Evolutionary conservation across 1,140 invertebrate genomes (phyloP).

Genomic region (Cotesia chilonis): DNA sequence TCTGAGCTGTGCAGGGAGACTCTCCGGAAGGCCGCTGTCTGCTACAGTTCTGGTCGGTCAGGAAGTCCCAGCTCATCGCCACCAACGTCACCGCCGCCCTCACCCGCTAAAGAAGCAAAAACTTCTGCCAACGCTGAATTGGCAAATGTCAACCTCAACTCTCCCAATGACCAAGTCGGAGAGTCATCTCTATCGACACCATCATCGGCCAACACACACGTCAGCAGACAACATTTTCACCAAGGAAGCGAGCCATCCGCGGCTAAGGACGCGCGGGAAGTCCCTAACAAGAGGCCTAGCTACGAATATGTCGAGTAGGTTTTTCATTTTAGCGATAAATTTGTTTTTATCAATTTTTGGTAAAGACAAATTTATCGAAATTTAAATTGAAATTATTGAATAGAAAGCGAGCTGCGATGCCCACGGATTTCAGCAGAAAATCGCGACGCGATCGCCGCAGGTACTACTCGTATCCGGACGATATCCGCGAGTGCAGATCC

Average conservation of each 20-base stretch:
- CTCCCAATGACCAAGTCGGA: slow-evolving; percentile 41
- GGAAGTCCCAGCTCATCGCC: slow-evolving; percentile 62
- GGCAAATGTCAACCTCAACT: slow-evolving; percentile 56
- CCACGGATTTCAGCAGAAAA: slow-evolving; percentile 56
- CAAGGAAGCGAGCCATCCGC: slow-evolving; percentile 24
- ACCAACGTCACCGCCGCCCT: slow-evolving; percentile 61
- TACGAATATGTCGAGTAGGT: slow-evolving; percentile 56
- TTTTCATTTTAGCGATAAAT: slow-evolving; percentile 33
- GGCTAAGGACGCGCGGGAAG: slow-evolving; percentile 41
- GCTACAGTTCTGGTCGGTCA: slow-evolving; percentile 63
- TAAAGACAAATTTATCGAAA: not conserved
- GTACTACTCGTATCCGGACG: slow-evolving; percentile 37
- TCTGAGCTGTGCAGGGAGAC: slow-evolving; percentile 72
- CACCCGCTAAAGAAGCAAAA: slow-evolving; percentile 61
- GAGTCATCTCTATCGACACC: slow-evolving; percentile 31
- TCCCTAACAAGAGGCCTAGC: slow-evolving; percentile 42
- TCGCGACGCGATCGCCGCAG: slow-evolving; percentile 48
- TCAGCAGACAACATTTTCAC: slow-evolving; percentile 9
- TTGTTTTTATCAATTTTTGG: slow-evolving; percentile 2
- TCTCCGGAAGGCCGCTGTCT: slow-evolving; percentile 68
- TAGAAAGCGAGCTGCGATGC: slow-evolving; percentile 59
- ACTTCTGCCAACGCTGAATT: slow-evolving; percentile 52
- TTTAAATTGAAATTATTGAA: not conserved
- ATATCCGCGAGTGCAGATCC: slow-evolving; percentile 33
- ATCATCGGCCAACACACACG: slow-evolving; percentile 13